Evolutionary conservation across 2,888 invertebrate species (phyloP).

Genomic region (Emesis russula): DNA sequence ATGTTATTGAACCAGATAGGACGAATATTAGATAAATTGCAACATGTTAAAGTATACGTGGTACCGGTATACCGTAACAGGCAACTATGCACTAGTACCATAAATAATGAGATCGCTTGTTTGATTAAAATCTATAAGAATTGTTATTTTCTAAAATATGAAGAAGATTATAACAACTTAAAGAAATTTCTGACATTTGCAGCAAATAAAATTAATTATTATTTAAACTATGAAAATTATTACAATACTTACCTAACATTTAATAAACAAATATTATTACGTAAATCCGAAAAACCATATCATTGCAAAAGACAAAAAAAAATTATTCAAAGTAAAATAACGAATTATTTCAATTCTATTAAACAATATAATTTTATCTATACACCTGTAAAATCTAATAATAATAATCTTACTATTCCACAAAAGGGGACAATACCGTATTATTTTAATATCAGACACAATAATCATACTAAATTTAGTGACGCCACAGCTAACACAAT

Average conservation of each 20-base stretch:
- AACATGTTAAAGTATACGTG: neutral
- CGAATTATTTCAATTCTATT: neutral
- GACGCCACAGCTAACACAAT: neutral
- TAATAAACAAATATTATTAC: neutral
- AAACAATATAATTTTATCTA: neutral
- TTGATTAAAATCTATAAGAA: too few species aligned
- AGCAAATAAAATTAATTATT: too few species aligned
- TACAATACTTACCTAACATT: neutral
- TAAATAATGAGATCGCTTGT: neutral
- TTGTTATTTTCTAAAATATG: too few species aligned
- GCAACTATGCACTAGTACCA: neutral
- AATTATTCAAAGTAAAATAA: neutral
- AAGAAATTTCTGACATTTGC: too few species aligned
- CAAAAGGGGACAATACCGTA: neutral
- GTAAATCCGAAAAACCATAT: neutral
- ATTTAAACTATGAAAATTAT: neutral
- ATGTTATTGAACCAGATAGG: neutral
- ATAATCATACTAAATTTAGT: neutral
- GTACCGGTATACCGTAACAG: neutral
- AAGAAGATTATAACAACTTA: too few species aligned
- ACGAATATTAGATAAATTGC: neutral
- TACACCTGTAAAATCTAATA: neutral
- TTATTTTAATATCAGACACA: neutral
- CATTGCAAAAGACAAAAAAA: neutral
- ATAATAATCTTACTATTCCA: neutral